Evolutionary conservation across 2,888 invertebrate genomes (phyloP), one percentile per base, ranked within the genome.

Genomic region (Papilio demoleus): DNA sequence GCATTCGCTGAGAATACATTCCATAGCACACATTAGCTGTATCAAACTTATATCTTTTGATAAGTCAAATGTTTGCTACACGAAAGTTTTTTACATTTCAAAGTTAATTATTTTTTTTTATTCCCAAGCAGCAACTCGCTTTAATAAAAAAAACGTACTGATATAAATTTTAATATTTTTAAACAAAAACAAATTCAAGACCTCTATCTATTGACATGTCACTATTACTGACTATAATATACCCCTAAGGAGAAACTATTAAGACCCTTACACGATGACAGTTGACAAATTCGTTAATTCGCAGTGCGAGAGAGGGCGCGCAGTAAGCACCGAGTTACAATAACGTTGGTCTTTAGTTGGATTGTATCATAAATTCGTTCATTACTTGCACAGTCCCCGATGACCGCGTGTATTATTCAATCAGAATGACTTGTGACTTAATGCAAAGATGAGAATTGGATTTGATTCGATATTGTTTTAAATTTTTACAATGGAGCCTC

Each of bases 221-320:
- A 38, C 2, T 12, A 12, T 38, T 42, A 65, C 53, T 50, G 68
- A 61, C 60, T 60, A 69, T 69, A 65, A 69, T 65, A 59, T 69
- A 71, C 77, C 79, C 81, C 83, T 81, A 77, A 77, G 77, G 84
- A 85, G 87, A 87, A 88, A 88, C 87, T 89, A 90, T 91, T 91
- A 91, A 88, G 85, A 83, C 77, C 82, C 78, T 81, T 75, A 70
- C 74, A 73, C 81, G 81, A 79, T 89, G 91, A 91, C 91, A 88
- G 83, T 88, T 92, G 92, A 92, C 90, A 92, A 91, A 92, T 92
- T 90, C 88, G 90, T 88, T 90, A 90, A 91, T 91, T 85, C 84
- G 78, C 77, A 78, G 79, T 78, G 68, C 70, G 71, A 61, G 66
- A 70, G 71, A 69, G 69, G 62, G 59, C 61, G 59, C 63, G 24